A percentile compares a stretch with the other conserved stretches of the same genome.
phyloP scores from a whole-genome alignment of 2,113 vertebrate genomes.

The Bubalus kerabau region DNA sequence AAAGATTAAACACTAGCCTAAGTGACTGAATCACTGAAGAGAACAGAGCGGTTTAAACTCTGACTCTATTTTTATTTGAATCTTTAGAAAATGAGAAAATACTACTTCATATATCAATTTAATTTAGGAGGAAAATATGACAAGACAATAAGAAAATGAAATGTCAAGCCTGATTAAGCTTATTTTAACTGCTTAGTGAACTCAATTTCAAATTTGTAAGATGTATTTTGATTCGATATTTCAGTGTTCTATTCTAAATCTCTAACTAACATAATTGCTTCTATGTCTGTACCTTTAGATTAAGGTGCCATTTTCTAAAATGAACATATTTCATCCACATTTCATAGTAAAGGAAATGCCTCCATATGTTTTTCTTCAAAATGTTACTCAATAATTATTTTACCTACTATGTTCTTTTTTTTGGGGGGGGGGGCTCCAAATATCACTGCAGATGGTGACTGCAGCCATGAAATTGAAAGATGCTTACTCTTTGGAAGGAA shows the following conservation, averaged over 20 bases:
- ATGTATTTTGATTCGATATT: conserved; percentile 60
- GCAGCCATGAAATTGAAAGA: too few relatives aligned
- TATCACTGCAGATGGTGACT: too few relatives aligned
- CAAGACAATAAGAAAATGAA: conserved; percentile 78
- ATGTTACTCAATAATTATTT: conserved; percentile 27
- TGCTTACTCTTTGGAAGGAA: too few relatives aligned
- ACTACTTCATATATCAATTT: conserved; percentile 65
- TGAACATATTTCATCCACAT: conserved; percentile 64
- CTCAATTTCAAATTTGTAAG: conserved; percentile 73
- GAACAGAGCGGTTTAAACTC: conserved; percentile 49
- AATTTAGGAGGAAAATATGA: conserved; percentile 70
- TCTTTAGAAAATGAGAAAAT: conserved; percentile 74
- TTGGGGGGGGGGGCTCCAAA: too few relatives aligned
- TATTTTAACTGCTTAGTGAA: conserved; percentile 75
- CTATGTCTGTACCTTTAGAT: conserved; percentile 52
- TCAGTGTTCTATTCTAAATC: conserved; percentile 67
- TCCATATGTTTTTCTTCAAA: conserved; percentile 39
- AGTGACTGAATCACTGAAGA: neutral
- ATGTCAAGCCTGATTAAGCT: conserved; percentile 77
- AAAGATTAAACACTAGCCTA: conserved; percentile 27
- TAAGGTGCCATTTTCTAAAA: conserved; percentile 63
- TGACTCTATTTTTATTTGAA: conserved; percentile 8
- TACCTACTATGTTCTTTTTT: neutral
- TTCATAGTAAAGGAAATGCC: conserved; percentile 45
- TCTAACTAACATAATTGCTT: conserved; percentile 68